Conservation (phyloP, 2,797 vertebrate species). For the Phrynocephalus guinanensis region DNA sequence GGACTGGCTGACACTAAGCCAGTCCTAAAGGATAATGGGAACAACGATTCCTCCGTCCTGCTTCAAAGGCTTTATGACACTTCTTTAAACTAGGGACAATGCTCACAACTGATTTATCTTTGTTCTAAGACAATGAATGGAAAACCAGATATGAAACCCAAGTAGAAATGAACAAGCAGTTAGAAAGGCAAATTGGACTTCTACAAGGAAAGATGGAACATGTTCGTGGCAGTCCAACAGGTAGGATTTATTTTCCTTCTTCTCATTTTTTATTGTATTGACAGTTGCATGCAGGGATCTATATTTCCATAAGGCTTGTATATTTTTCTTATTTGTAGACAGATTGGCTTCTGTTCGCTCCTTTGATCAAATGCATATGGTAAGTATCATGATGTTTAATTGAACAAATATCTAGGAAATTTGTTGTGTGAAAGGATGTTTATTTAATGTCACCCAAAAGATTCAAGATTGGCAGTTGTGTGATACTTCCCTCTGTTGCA, state of each 20-base stretch:
- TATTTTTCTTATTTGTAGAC: slow-evolving; percentile 79
- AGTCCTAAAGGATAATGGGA: background rate
- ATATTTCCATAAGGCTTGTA: background rate
- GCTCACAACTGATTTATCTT: background rate
- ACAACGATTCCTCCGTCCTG: background rate
- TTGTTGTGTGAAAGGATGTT: background rate
- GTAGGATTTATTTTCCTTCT: slow-evolving; percentile 67
- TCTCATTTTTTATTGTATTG: background rate
- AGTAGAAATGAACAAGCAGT: slow-evolving; percentile 86
- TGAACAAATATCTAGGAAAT: slow-evolving; percentile 22
- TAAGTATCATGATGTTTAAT: slow-evolving; percentile 77
- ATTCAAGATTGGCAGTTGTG: background rate
- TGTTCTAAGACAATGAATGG: slow-evolving; percentile 86
- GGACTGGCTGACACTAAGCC: background rate
- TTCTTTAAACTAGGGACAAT: background rate
- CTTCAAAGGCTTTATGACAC: background rate
- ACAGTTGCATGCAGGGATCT: slow-evolving; percentile 4
- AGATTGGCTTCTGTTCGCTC: slow-evolving; percentile 82
- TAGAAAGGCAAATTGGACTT: slow-evolving; percentile 84
- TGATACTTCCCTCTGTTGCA: background rate
- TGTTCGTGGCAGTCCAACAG: slow-evolving; percentile 83
- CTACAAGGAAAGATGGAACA: slow-evolving; percentile 83
- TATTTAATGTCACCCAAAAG: background rate
- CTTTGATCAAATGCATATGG: slow-evolving; percentile 88
- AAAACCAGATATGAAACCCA: slow-evolving; percentile 89